Base-by-base conservation (phyloP, 1,140 invertebrate genomes). In the Aculops lycopersici region DNA sequence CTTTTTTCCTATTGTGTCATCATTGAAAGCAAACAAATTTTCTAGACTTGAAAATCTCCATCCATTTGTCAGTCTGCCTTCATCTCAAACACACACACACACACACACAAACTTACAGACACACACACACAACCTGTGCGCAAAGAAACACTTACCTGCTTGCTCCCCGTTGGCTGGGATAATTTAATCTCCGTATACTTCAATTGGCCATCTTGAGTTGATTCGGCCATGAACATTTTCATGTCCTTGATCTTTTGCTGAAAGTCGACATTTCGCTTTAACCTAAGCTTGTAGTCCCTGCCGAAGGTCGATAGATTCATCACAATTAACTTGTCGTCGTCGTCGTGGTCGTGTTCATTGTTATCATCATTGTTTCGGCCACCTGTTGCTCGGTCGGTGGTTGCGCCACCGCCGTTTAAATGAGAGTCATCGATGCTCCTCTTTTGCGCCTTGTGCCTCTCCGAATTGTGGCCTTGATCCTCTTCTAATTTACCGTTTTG, bases 201-300 rank as follows among this genome's bases (percentile, higher is more conserved):
- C 40, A 78, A 70, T 21, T 77, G 76, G 40, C 81, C 64, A 44
- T 76, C 65, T 42, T 65, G 58, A 42, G 45, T 74, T 51, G 56
- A 66, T 48, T 63, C 60, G 36, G 72, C 72, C 21, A 64, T 67
- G 66, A 70, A 78, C 62, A 81, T 68, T 50, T 71, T 71, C 50
- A 80, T 55, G 2, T 44, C 41, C 19, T 47, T 42, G 5, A 51
- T 31, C 4, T 47, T 42, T 17, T 49, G 35, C 20, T 49, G 44
- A 35, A 53, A 51, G 41, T 53, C 48, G 12, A 37, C 38, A 36
- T 73, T 75, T 36, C 65, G 67, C 47, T 65, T 66, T 46, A 83
- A 55, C 47, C 65, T 69, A 44, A 83, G 57, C 50, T 71, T 69
- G 15, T 47, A 16, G 5, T 47, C 42, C 15, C 44, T 37, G 15